Conservation (phyloP, 1,140 invertebrate species). For the Thaumatotibia leucotreta region DNA sequence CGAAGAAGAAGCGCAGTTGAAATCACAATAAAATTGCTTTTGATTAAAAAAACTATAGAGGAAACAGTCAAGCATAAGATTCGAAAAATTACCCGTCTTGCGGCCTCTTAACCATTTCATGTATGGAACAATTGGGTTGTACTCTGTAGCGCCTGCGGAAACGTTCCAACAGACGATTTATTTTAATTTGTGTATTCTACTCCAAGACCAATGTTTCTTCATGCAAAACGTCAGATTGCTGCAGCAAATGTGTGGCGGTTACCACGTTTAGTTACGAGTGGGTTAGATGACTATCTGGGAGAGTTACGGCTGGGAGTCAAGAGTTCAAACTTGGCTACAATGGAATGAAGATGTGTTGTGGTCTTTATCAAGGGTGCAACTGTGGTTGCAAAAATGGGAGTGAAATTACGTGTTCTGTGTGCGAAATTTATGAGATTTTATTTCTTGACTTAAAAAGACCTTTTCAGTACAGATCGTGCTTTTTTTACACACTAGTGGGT, state of each 20-base stretch:
- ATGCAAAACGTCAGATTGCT: not conserved
- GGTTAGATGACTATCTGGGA: not conserved
- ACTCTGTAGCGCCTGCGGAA: not conserved
- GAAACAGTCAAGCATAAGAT: too few relatives aligned
- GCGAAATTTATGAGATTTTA: too few relatives aligned
- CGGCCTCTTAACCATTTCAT: too few relatives aligned
- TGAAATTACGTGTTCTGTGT: too few relatives aligned
- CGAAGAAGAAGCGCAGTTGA: too few relatives aligned
- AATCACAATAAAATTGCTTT: too few relatives aligned
- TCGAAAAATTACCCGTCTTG: too few relatives aligned
- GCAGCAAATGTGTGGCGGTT: not conserved
- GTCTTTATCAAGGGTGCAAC: not conserved
- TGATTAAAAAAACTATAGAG: too few relatives aligned
- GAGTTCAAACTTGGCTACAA: not conserved
- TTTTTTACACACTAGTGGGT: too few relatives aligned
- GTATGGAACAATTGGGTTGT: not conserved
- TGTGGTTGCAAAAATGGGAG: too few relatives aligned
- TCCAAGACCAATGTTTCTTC: not conserved
- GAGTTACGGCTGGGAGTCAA: not conserved
- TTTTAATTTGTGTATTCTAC: conserved; percentile 12
- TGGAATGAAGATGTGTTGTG: not conserved
- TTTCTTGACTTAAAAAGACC: too few relatives aligned
- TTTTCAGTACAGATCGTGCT: too few relatives aligned
- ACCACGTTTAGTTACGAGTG: not conserved
- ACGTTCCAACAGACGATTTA: not conserved